Evolutionary conservation across 2,888 invertebrate genomes (phyloP).

Genomic region (Trissolcus japonicus): DNA sequence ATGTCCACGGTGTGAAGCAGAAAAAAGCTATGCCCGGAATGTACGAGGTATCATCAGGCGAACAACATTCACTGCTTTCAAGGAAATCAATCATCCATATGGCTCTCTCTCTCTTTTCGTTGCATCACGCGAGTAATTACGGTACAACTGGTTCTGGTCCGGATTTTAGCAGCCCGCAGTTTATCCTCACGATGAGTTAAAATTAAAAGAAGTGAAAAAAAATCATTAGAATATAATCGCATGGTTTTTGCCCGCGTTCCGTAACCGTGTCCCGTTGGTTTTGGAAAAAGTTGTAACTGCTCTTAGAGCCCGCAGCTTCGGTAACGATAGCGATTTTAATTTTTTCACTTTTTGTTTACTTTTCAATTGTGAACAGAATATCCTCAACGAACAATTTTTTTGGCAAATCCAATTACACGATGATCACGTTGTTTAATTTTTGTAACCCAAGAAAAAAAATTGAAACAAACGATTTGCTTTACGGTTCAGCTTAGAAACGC

Average conservation of each 20-base stretch:
- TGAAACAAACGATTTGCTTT: no score
- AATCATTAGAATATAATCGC: constrained; percentile 26
- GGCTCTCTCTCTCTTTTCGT: constrained; percentile 24
- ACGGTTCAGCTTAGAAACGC: no score
- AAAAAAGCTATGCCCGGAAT: constrained; percentile 37
- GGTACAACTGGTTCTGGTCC: constrained; percentile 37
- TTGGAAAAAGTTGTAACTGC: constrained; percentile 15
- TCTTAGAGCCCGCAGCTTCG: not conserved
- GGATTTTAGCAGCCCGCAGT: constrained; percentile 25
- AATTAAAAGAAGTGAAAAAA: constrained; percentile 11
- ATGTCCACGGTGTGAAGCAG: constrained; percentile 8
- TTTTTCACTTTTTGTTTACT: not conserved
- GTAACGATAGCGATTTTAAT: constrained; percentile 7
- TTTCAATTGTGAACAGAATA: not conserved
- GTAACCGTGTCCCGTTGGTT: constrained; percentile 24
- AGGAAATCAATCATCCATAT: constrained; percentile 48
- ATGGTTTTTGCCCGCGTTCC: constrained; percentile 7
- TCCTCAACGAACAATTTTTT: not conserved
- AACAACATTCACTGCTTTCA: constrained; percentile 49
- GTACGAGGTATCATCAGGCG: constrained; percentile 21
- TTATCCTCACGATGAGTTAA: constrained; percentile 23
- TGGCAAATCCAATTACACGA: not conserved
- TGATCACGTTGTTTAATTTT: no score
- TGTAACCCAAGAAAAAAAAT: no score
- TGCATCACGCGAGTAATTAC: constrained; percentile 41